Percentiles rank a stretch among this genome's conserved stretches.
These are phyloP conservation scores for Crax fasciolata DNA, from an alignment of 2,797 vertebrate genomes.

Conservation along the genomic window DNA sequence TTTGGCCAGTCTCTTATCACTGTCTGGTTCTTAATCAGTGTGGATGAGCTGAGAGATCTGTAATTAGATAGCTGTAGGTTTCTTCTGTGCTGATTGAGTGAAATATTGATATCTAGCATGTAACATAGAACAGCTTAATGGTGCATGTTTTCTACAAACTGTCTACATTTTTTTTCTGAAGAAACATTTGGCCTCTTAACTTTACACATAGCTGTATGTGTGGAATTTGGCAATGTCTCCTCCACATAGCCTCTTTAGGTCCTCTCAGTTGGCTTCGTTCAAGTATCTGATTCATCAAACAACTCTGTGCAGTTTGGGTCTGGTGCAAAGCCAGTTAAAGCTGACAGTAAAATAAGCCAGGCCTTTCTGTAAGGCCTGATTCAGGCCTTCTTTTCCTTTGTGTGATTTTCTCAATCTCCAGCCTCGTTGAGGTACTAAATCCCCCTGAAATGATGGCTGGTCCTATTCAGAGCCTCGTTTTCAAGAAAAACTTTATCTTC, in stretches of 20 bases:
- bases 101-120: not conserved
- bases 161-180: not conserved
- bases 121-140: not conserved
- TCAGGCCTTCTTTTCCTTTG: not conserved
- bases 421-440: not conserved
- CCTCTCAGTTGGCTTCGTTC: not conserved
- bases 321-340: slow-evolving; percentile 20
- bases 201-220: not conserved
- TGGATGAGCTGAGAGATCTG: not conserved
- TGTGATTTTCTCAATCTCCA: not conserved
- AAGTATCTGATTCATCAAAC: not conserved
- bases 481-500: not conserved
- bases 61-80: not conserved
- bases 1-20: not conserved
- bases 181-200: slow-evolving; percentile 15
- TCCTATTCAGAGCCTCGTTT: not conserved
- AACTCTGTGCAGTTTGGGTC: not conserved
- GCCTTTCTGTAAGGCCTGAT: not conserved
- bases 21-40: not conserved
- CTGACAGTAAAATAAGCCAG: not conserved
- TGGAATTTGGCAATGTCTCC: slow-evolving; percentile 10
- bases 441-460: not conserved
- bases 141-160: not conserved
- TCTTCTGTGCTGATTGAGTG: not conserved
- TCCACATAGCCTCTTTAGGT: not conserved